A percentile compares a stretch with the other conserved stretches of the same genome.
phyloP scores from a whole-genome alignment of 2,113 vertebrate genomes.

The Benitochromis conjunctus region DNA sequence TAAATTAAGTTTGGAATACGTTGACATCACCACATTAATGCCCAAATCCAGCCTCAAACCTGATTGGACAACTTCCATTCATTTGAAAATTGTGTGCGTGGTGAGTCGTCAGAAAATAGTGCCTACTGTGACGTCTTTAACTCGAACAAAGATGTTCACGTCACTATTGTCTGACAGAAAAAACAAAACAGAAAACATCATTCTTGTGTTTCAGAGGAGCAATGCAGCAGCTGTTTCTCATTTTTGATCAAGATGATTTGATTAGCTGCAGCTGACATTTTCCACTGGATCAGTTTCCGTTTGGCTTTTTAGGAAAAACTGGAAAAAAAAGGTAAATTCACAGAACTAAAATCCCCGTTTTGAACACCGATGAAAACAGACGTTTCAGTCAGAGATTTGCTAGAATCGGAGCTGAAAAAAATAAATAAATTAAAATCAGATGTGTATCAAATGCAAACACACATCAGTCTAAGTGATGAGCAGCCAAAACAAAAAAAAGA shows the following conservation, averaged over 20 bases:
- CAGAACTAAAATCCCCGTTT: neutral
- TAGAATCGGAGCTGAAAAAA: neutral
- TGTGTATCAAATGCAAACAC: neutral
- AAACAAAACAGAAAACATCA: neutral
- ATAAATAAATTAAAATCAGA: neutral
- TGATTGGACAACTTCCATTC: neutral
- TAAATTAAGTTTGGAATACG: no score
- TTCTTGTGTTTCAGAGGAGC: neutral
- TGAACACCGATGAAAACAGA: neutral
- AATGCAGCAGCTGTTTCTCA: neutral
- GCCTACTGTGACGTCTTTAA: neutral
- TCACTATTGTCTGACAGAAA: neutral
- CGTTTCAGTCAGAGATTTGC: neutral
- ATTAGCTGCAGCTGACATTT: neutral
- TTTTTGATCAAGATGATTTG: neutral
- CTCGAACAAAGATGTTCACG: neutral
- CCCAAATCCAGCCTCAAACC: neutral
- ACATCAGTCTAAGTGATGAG: neutral
- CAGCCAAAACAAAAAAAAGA: neutral
- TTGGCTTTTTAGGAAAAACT: neutral
- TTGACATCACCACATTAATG: neutral
- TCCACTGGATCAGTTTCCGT: neutral
- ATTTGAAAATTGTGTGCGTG: neutral
- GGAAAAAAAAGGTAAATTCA: rapidly evolving
- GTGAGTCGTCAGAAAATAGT: neutral